Conservation (phyloP, 2,113 vertebrate species). For the Ciconia maguari region DNA sequence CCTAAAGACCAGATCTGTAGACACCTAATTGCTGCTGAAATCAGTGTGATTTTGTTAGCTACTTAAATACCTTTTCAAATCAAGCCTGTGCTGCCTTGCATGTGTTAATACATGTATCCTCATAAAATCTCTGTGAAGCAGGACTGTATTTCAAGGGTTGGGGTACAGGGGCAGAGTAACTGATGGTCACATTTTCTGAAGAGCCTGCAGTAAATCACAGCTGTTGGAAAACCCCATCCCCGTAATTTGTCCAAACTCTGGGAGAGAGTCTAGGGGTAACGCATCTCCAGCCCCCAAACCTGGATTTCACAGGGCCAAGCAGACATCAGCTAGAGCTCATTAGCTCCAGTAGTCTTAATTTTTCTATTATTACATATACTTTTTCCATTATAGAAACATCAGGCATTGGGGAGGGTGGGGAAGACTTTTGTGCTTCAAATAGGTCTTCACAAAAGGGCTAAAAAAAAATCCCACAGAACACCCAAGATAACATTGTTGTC, state of each 20-base stretch:
- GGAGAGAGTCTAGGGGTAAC: neutral
- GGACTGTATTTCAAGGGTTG: neutral
- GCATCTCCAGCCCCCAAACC: neutral
- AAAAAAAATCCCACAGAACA: constrained; percentile 9
- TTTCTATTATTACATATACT: constrained; percentile 19
- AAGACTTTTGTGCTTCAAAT: constrained; percentile 34
- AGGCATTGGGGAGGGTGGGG: neutral
- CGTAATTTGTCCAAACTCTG: neutral
- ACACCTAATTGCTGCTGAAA: neutral
- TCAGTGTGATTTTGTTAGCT: neutral
- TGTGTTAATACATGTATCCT: neutral
- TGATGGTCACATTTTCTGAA: neutral
- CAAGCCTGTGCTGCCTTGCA: neutral
- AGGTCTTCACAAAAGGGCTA: constrained; percentile 21
- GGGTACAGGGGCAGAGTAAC: neutral
- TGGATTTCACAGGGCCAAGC: neutral
- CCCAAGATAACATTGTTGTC: constrained; percentile 43
- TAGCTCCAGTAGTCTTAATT: neutral
- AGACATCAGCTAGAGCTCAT: neutral
- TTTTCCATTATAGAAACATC: constrained; percentile 21
- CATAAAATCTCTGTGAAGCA: neutral
- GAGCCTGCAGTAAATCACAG: neutral
- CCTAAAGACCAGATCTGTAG: neutral
- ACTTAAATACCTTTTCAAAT: neutral
- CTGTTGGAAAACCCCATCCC: neutral